phyloP scores from a whole-genome alignment of 1,140 invertebrate genomes.

The Diorhabda sublineata region DNA sequence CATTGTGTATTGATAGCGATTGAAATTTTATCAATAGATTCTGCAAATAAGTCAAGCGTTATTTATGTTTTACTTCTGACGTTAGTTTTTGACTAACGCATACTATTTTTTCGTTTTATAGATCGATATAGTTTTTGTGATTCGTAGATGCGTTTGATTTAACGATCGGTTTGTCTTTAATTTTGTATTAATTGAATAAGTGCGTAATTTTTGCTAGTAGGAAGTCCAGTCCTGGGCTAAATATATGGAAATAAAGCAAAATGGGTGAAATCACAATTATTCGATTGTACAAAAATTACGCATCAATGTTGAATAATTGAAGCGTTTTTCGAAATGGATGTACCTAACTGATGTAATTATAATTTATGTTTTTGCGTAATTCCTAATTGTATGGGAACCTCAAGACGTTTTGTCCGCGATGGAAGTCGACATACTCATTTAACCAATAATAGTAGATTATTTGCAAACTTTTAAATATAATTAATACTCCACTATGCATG shows the following conservation, averaged over 20 bases:
- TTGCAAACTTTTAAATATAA: constrained; percentile 36
- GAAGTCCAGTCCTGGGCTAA: neutral
- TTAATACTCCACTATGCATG: constrained; percentile 37
- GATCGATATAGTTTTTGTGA: no score
- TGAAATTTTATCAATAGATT: no score
- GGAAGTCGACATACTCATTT: constrained; percentile 37
- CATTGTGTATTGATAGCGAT: no score
- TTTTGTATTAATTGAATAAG: no score
- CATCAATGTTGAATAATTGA: constrained; percentile 31
- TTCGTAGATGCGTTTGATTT: no score
- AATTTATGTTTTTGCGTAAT: constrained; percentile 31
- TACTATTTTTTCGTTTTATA: no score
- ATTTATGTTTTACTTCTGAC: no score
- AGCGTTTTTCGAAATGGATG: constrained; percentile 26
- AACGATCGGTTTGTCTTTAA: no score
- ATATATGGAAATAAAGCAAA: neutral
- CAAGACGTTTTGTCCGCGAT: constrained; percentile 31
- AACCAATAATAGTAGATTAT: constrained; percentile 39
- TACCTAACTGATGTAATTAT: constrained; percentile 35
- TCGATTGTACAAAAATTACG: constrained; percentile 28
- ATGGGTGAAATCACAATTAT: constrained; percentile 2
- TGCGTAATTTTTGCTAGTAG: no score
- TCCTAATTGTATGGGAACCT: constrained; percentile 37
- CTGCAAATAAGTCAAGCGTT: no score
- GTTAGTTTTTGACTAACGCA: no score